A percentile compares a stretch with the other conserved stretches of the same genome.
These are phyloP conservation scores for Falco columbarius DNA, from an alignment of 2,797 vertebrate genomes.

Conservation along the genomic window DNA sequence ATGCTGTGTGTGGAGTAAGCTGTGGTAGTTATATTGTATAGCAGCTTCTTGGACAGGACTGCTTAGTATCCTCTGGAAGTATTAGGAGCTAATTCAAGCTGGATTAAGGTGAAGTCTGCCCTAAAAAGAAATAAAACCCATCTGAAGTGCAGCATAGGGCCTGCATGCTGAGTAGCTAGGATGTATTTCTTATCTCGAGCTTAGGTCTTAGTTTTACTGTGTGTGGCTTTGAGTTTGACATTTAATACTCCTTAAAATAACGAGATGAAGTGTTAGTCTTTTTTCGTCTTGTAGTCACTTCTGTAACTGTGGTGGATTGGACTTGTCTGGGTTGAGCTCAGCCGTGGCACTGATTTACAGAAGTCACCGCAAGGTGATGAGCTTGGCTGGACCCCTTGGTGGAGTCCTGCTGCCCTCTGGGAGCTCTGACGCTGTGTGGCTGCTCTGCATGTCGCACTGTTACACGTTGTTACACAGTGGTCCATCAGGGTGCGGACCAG, in stretches of 20 bases:
- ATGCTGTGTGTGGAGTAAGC: not conserved
- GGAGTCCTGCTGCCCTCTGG: not conserved
- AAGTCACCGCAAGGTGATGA: not conserved
- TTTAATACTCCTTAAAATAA: not conserved
- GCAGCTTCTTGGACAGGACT: not conserved
- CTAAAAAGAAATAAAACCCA: constrained; percentile 8
- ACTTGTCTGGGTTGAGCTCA: not conserved
- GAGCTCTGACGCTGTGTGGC: accelerated
- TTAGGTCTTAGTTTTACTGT: not conserved
- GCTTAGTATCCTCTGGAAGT: not conserved
- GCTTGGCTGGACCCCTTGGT: not conserved
- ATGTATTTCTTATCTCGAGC: not conserved
- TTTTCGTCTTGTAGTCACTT: not conserved
- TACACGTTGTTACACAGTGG: accelerated
- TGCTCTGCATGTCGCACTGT: accelerated
- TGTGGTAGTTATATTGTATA: not conserved
- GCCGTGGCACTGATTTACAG: not conserved
- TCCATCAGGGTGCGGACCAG: not conserved
- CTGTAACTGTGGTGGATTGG: not conserved
- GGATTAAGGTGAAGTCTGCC: constrained; percentile 42
- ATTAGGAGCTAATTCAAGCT: constrained; percentile 17
- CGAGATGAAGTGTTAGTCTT: not conserved
- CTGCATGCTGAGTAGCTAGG: not conserved
- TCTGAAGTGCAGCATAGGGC: not conserved
- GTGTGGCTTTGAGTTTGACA: not conserved